Conservation (phyloP, 2,113 vertebrate genomes). For the human (Homo sapiens) region DNA sequence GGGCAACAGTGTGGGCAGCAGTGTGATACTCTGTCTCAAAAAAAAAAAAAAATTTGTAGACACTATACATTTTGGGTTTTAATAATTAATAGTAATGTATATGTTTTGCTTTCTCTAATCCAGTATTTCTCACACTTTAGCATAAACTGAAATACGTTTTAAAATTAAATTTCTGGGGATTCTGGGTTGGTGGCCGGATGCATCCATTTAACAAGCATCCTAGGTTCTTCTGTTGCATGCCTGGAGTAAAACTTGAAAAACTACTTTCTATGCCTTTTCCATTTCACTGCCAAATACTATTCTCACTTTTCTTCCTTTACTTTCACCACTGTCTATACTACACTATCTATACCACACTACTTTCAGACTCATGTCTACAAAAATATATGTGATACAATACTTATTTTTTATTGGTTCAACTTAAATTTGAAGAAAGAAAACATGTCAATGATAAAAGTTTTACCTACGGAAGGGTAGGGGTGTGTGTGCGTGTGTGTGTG, state of each 20-base stretch:
- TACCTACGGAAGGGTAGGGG: not conserved
- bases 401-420: not conserved
- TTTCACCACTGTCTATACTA: not conserved
- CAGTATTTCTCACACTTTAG: not conserved
- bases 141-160: not conserved
- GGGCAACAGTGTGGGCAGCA: no score
- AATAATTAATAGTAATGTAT: not conserved
- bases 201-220: not conserved
- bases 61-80: not conserved
- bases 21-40: no score
- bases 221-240: not conserved
- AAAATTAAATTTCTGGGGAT: not conserved
- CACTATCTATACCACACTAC: not conserved
- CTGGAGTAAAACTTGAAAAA: not conserved
- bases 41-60: not conserved
- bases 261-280: not conserved
- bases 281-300: not conserved
- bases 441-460: not conserved
- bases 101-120: not conserved
- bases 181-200: not conserved
- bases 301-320: not conserved
- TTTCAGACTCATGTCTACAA: not conserved
- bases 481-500: not conserved
- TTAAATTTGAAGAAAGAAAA: slow-evolving; percentile 31
- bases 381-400: not conserved